A percentile compares a stretch with the other conserved stretches of the same genome.
These are phyloP conservation scores for Mareca penelope DNA, from an alignment of 2,797 vertebrate species.

Conservation along the genomic window DNA sequence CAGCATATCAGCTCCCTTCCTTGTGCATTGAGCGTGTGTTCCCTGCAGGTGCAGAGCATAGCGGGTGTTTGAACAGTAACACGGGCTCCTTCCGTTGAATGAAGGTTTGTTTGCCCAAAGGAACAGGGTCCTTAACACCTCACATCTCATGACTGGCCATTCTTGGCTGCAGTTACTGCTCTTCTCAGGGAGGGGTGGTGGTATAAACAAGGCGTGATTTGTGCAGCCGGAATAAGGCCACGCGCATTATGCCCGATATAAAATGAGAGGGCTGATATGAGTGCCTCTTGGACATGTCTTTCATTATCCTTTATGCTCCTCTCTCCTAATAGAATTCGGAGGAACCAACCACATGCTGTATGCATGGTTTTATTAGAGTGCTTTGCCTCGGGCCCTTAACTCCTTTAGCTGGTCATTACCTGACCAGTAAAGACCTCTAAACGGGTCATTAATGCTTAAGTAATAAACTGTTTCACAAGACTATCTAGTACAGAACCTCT, in stretches of 20 bases:
- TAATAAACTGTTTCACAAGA: constrained; percentile 74
- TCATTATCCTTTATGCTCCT: constrained; percentile 58
- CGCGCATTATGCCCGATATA: constrained; percentile 55
- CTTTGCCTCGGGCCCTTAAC: constrained; percentile 70
- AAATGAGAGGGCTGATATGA: constrained; percentile 65
- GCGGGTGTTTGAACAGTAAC: background rate
- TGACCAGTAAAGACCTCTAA: constrained; percentile 75
- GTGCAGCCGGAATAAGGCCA: constrained; percentile 44
- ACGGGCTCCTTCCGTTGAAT: background rate
- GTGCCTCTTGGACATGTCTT: constrained; percentile 67
- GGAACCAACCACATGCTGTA: constrained; percentile 48
- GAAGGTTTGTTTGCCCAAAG: constrained; percentile 20
- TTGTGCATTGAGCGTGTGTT: background rate
- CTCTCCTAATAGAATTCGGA: constrained; percentile 62
- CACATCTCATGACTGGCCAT: background rate
- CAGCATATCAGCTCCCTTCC: background rate
- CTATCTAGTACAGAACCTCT: constrained; percentile 58
- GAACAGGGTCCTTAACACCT: background rate
- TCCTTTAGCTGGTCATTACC: constrained; percentile 74
- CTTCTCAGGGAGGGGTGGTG: background rate
- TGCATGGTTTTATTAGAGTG: constrained; percentile 66
- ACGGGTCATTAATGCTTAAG: constrained; percentile 73
- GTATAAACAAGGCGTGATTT: constrained; percentile 69
- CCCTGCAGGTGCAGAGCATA: background rate
- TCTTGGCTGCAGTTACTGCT: background rate